These are phyloP conservation scores for Arctopsyche grandis DNA, from an alignment of 1,140 invertebrate genomes.

Conservation along the genomic window DNA sequence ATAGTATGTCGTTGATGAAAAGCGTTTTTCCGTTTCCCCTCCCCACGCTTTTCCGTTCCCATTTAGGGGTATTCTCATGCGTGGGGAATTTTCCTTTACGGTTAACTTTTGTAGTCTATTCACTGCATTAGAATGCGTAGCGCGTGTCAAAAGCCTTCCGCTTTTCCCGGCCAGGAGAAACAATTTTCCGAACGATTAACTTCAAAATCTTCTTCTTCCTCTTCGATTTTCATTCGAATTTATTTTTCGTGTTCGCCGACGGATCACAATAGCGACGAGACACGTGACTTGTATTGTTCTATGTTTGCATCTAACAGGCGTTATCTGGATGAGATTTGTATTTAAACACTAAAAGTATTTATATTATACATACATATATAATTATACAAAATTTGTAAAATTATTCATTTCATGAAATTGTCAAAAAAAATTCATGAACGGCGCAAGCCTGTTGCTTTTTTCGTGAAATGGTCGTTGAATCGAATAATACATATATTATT, in stretches of 20 bases:
- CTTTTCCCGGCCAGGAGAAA: constrained; percentile 34
- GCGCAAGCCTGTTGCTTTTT: no score
- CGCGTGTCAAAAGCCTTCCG: constrained; percentile 26
- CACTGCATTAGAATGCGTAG: constrained; percentile 40
- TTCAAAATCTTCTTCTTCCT: not conserved
- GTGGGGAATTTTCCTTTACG: constrained; percentile 1
- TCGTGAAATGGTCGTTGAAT: no score
- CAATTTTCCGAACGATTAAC: constrained; percentile 48
- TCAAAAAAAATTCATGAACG: no score
- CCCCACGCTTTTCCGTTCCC: not conserved
- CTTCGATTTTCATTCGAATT: constrained; percentile 30
- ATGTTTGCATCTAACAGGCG: no score
- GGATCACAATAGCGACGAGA: not conserved
- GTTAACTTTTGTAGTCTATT: not conserved
- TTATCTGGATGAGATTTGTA: no score
- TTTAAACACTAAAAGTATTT: no score
- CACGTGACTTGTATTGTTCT: no score
- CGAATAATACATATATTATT: no score
- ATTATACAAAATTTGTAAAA: no score
- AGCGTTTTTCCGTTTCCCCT: not conserved
- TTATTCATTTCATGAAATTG: no score
- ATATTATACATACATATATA: no score
- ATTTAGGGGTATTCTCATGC: not conserved
- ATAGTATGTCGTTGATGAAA: not conserved
- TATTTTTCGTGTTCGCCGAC: constrained; percentile 5